These are phyloP conservation scores for Microtus oregoni DNA, from an alignment of 2,113 vertebrate genomes.

Conservation along the genomic window DNA sequence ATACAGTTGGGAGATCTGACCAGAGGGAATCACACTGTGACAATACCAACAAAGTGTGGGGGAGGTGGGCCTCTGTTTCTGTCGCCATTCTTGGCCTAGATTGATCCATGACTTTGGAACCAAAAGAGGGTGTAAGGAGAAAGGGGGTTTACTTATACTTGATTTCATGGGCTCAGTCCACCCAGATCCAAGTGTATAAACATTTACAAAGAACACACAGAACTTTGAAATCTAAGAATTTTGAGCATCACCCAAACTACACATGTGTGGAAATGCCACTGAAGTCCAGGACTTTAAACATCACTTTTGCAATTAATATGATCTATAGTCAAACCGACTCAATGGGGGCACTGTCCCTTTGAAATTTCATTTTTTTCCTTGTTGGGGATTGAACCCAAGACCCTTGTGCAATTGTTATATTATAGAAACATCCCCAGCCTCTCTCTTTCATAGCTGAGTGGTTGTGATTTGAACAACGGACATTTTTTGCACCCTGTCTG, in stretches of 20 bases:
- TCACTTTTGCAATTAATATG: background rate
- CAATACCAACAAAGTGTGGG: too few relatives aligned
- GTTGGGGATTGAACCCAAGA: background rate
- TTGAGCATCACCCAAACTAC: background rate
- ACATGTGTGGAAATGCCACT: background rate
- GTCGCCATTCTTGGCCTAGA: background rate
- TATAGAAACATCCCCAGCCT: too few relatives aligned
- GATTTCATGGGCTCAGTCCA: background rate
- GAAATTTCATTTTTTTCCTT: background rate
- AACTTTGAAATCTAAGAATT: background rate
- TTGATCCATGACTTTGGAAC: background rate
- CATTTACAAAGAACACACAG: background rate
- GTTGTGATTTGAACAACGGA: rapidly evolving
- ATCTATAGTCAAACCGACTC: rapidly evolving
- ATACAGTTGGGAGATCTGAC: background rate
- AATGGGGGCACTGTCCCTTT: background rate
- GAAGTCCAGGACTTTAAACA: background rate
- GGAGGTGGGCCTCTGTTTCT: background rate
- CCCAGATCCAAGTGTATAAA: too few relatives aligned
- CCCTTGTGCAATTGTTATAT: too few relatives aligned
- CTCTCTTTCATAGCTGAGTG: background rate
- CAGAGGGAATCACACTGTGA: background rate
- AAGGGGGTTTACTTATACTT: background rate
- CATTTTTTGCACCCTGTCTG: background rate
- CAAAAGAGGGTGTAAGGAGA: background rate